These are phyloP conservation scores for Bungarus multicinctus DNA, from an alignment of 2,113 vertebrate species.

Conservation along the genomic window DNA sequence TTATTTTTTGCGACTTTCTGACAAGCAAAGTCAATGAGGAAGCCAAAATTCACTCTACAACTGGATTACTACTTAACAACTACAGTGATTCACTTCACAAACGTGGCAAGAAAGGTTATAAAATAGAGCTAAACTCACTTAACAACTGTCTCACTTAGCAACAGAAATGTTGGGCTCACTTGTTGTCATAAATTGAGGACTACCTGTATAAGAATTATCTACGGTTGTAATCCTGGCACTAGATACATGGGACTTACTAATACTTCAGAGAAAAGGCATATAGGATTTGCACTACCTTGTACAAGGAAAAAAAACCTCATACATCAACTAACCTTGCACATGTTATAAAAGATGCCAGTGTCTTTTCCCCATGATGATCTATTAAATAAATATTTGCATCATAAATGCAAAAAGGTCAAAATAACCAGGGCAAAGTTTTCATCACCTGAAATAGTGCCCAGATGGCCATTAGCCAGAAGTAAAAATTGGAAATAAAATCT, in stretches of 20 bases:
- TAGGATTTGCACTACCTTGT: background rate
- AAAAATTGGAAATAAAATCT: slow-evolving; percentile 17
- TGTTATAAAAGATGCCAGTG: background rate
- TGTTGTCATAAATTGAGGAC: background rate
- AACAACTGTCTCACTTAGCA: background rate
- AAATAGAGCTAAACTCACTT: background rate
- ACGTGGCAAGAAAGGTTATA: background rate
- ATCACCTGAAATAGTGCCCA: slow-evolving; percentile 19
- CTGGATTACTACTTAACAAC: background rate
- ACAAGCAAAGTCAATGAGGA: background rate
- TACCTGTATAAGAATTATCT: background rate
- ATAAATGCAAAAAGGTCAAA: slow-evolving; percentile 48
- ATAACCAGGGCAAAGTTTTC: slow-evolving; percentile 55
- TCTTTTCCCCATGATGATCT: slow-evolving; percentile 28
- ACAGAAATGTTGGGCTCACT: background rate
- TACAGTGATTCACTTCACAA: background rate
- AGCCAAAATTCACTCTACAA: background rate
- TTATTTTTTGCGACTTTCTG: background rate
- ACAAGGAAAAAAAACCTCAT: background rate
- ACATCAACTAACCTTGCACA: accelerated
- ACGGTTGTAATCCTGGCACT: background rate
- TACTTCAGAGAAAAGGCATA: background rate
- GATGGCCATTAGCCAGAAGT: slow-evolving; percentile 2
- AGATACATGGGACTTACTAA: too few relatives aligned
- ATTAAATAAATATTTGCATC: slow-evolving; percentile 40